These are phyloP conservation scores for Nephrocerus scutellatus DNA, from an alignment of 2,888 invertebrate genomes.

Conservation along the genomic window DNA sequence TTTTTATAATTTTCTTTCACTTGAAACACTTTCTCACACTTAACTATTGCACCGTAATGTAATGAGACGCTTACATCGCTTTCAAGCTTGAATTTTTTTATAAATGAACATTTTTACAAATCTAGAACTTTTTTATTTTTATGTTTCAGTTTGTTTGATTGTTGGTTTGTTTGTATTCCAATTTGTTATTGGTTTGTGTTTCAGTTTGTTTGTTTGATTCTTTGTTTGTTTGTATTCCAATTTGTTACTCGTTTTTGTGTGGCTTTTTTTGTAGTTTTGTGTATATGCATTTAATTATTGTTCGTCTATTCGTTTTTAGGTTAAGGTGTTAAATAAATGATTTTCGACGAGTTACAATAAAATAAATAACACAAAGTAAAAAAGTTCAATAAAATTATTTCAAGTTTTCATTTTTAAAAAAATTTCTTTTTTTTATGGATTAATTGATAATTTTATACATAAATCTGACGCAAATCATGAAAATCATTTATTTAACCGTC, in stretches of 20 bases:
- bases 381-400: slow-evolving; percentile 4
- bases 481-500: slow-evolving; percentile 41
- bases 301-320: slow-evolving; percentile 21
- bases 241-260: slow-evolving; percentile 19
- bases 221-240: slow-evolving; percentile 16
- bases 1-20: too few relatives aligned
- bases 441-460: not conserved
- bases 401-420: slow-evolving; percentile 1
- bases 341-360: slow-evolving; percentile 19
- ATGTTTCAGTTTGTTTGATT: not conserved
- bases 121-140: slow-evolving; percentile 3
- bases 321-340: slow-evolving; percentile 38
- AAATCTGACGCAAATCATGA: slow-evolving; percentile 1
- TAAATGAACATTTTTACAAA: slow-evolving; percentile 11
- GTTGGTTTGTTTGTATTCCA: not conserved
- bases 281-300: slow-evolving; percentile 8
- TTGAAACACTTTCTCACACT: too few relatives aligned
- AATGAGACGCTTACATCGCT: not conserved
- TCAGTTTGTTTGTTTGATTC: slow-evolving; percentile 14
- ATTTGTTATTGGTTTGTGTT: slow-evolving; percentile 13
- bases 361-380: not conserved
- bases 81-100: slow-evolving; percentile 20
- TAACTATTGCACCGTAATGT: too few relatives aligned
- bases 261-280: slow-evolving; percentile 2
- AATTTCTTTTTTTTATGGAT: too few relatives aligned